Conservation (phyloP, 1,140 invertebrate genomes). For the Nasonia vitripennis region DNA sequence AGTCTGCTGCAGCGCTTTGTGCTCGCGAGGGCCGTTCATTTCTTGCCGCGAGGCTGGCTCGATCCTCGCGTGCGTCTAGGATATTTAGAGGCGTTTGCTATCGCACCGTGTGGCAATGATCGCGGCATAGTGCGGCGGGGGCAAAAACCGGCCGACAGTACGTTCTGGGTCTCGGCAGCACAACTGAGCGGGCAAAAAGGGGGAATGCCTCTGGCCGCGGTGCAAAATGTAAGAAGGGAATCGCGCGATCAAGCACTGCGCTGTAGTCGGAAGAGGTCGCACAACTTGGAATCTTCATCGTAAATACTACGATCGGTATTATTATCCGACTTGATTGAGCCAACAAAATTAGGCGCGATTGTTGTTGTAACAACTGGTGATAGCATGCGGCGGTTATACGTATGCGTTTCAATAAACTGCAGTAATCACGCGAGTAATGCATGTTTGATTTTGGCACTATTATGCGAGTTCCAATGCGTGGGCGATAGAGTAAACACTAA, state of each 20-base stretch:
- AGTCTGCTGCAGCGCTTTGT: not conserved
- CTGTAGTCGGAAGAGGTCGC: not conserved
- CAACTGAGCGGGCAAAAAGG: not conserved
- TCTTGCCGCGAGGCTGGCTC: not conserved
- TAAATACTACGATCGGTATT: no score
- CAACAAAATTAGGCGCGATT: no score
- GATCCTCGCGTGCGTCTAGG: conserved; percentile 22
- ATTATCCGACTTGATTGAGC: no score
- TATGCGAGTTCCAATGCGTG: not conserved
- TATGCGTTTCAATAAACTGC: no score
- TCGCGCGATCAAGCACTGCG: not conserved
- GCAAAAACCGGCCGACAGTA: not conserved
- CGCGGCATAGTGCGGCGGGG: not conserved
- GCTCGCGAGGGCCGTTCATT: not conserved
- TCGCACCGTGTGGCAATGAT: not conserved
- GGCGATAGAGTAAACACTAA: not conserved
- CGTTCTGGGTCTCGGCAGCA: not conserved
- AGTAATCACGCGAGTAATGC: not conserved
- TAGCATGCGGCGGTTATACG: no score
- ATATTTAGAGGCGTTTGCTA: conserved; percentile 32
- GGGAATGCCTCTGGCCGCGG: not conserved
- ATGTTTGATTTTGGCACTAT: not conserved
- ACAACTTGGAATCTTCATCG: no score
- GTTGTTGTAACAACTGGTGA: not conserved
- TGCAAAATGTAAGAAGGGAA: not conserved